Conservation (phyloP, 2,797 vertebrate genomes). For the Sebastiscus tertius region DNA sequence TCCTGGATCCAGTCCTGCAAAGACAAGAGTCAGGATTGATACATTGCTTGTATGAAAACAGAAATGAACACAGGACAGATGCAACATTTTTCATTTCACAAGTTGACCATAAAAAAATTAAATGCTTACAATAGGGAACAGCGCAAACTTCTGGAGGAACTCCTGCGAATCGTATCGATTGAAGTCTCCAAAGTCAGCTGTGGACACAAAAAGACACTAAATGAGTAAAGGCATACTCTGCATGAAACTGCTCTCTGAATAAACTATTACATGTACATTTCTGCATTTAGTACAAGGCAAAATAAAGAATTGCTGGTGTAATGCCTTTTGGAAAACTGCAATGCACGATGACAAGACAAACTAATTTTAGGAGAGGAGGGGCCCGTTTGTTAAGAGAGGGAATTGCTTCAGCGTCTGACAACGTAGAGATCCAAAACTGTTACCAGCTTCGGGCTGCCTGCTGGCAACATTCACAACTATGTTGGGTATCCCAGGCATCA, state of each 20-base stretch:
- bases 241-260: background rate
- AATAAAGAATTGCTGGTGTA: constrained; percentile 36
- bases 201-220: constrained; percentile 12
- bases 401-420: constrained; percentile 68
- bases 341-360: constrained; percentile 38
- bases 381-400: constrained; percentile 59
- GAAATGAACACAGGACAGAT: background rate
- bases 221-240: background rate
- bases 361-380: constrained; percentile 70
- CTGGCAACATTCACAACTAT: constrained; percentile 72
- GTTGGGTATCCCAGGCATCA: constrained; percentile 68
- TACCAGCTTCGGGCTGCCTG: constrained; percentile 59
- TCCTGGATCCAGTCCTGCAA: constrained; percentile 95
- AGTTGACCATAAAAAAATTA: background rate
- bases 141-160: constrained; percentile 95
- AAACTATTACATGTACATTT: constrained; percentile 15
- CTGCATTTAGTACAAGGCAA: constrained; percentile 26
- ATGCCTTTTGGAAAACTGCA: constrained; percentile 32
- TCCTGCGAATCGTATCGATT: constrained; percentile 97
- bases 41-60: background rate
- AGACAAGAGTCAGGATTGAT: constrained; percentile 21
- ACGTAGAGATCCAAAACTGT: constrained; percentile 48
- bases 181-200: constrained; percentile 98
- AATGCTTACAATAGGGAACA: constrained; percentile 95
- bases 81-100: background rate